Evolutionary conservation across 2,888 invertebrate genomes (phyloP), one percentile per base, ranked within the genome.

Genomic region (Cataglyphis cursor): DNA sequence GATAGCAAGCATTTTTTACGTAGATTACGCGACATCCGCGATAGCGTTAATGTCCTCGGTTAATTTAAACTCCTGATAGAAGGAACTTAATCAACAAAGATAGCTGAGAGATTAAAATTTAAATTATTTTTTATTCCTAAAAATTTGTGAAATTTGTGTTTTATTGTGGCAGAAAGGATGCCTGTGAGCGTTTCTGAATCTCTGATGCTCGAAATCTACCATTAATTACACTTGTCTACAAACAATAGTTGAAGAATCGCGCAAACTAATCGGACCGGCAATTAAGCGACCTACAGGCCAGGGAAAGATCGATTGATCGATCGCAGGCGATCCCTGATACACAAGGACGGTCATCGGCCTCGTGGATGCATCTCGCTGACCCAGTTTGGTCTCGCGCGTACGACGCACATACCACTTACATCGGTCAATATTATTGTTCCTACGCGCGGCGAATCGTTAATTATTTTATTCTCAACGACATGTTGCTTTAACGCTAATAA

Each of bases 291-390:
- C 15, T 24, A 57, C 28, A 41, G 31, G 28, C 31, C 57, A 81
- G 80, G 82, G 78, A 85, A 87, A 85, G 87, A 88, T 41, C 59
- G 78, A 83, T 54, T 31, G 31, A 31, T 31, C 31, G 35, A 82
- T 89, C 85, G 80, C 76, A 86, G 87, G 62, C 78, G 66, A 64
- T 35, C 83, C 57, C 35, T 51, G 85, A 83, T 91, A 83, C 75
- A 85, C 92, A 92, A 92, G 92, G 92, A 91, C 90, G 90, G 90
- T 91, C 91, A 90, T 90, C 87, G 91, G 82, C 90, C 90, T 88
- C 87, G 75, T 74, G 76, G 86, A 84, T 87, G 86, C 89, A 89
- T 86, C 87, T 91, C 86, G 70, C 82, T 90, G 92, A 92, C 91
- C 91, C 88, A 91, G 88, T 92, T 92, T 85, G 15, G 9, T 66